These are phyloP conservation scores for Zosterops lateralis DNA, from an alignment of 2,113 vertebrate species.

Conservation along the genomic window DNA sequence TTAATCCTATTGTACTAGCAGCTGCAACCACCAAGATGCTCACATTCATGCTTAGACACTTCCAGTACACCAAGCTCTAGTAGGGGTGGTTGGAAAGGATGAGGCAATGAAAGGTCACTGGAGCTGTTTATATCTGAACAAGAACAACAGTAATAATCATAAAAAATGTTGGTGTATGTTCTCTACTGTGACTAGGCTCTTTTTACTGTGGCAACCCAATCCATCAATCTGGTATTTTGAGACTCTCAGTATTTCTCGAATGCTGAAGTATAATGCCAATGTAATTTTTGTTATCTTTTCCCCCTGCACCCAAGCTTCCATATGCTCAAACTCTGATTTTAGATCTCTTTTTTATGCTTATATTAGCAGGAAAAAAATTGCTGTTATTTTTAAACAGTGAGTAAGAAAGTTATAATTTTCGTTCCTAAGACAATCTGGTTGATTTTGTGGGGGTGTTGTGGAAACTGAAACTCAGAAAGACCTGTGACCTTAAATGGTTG, in stretches of 20 bases:
- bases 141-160: neutral
- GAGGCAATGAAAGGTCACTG: constrained; percentile 66
- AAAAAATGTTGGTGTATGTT: neutral
- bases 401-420: neutral
- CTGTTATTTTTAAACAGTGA: constrained; percentile 33
- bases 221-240: neutral
- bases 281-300: neutral
- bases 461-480: neutral
- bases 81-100: constrained; percentile 58
- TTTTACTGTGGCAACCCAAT: neutral
- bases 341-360: neutral
- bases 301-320: neutral
- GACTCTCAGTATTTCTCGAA: neutral
- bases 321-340: neutral
- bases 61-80: constrained; percentile 59
- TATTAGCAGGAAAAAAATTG: neutral
- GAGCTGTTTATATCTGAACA: constrained; percentile 52
- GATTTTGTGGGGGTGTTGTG: neutral
- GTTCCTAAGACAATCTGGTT: constrained; percentile 17
- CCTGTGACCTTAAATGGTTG: neutral
- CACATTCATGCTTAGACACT: constrained; percentile 57
- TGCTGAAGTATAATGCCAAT: neutral
- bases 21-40: constrained; percentile 60
- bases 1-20: constrained; percentile 73
- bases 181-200: constrained; percentile 7